Evolutionary conservation across 2,113 vertebrate genomes (phyloP), one percentile per base, ranked within the genome.

Genomic region (Microcebus ravelobensis): DNA sequence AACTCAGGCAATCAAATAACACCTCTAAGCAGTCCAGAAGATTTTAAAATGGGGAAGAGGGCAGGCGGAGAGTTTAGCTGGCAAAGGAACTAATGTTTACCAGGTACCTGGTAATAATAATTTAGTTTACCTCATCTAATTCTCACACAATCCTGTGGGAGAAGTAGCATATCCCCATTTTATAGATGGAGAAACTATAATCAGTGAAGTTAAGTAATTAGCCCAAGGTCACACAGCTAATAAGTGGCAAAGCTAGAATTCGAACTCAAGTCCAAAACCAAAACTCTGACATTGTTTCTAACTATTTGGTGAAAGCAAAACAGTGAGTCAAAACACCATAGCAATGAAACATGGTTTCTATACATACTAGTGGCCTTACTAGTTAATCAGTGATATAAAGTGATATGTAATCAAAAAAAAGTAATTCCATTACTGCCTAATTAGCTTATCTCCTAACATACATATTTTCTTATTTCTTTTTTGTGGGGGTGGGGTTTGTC

Each of bases 221-320:
- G 50, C 4, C 73, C 21, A 85, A 76, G 11, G 52, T 84, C 57
- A 94, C 82, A 85, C 15, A 57, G 71, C 17, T 85, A 90, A 0
- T 34, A 89, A 65, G 65, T 34, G 57, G 10, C 87, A 88, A 95
- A 95, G 71, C 34, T 48, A 45, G 21, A 96, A 93, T 85, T 95
- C 59, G 96, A 92, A 87, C 45, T 20, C 45, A 94, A 87, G 13
- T 77, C 42, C 74, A 48, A 88, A 73, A 20, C 34, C 15, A 82
- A 96, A 94, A 85, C 73, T 77, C 71, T 84, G 15, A 82, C 50
- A 79, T 39, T 91, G 25, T 65, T 91, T 94, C 67, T 90, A 91
- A 95, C 39, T 76, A 96, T 25, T 76, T 90, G 81, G 34, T 67
- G 17, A 94, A 91, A 93, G 21, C 39, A 61, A 86, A 93, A 95